phyloP scores from a whole-genome alignment of 2,888 invertebrate species.

The Eugnorisma glareosa region DNA sequence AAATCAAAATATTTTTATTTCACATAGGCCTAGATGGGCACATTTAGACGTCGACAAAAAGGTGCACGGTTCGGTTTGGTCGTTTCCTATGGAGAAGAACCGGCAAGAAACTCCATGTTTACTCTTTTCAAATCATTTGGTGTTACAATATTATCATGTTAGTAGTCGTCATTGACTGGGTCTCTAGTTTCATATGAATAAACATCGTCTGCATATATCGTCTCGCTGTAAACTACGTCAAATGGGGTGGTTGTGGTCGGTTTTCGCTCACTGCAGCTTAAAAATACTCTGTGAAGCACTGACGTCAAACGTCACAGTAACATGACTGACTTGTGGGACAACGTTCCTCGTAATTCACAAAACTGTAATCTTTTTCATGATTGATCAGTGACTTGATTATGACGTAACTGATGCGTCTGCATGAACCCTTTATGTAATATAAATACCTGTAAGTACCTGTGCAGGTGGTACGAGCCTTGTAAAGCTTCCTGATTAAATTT shows the following conservation, averaged over 20 bases:
- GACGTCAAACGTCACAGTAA: not conserved
- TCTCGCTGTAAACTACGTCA: not conserved
- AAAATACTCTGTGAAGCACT: not conserved
- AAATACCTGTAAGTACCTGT: conserved; percentile 17
- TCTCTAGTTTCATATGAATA: not conserved
- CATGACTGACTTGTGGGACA: not conserved
- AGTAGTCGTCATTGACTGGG: not conserved
- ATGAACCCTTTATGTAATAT: conserved; percentile 19
- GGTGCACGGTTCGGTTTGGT: too few species aligned
- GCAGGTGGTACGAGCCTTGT: conserved; percentile 54
- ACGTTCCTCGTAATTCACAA: not conserved
- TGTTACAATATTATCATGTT: too few species aligned
- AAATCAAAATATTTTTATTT: too few species aligned
- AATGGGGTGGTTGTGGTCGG: not conserved
- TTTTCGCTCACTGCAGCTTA: not conserved
- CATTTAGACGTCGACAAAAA: too few species aligned
- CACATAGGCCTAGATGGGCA: too few species aligned
- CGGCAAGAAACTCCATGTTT: too few species aligned
- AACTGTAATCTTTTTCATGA: not conserved
- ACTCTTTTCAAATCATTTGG: too few species aligned
- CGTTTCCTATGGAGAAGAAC: too few species aligned
- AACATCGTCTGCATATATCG: not conserved
- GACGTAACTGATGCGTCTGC: not conserved
- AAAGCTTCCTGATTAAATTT: conserved; percentile 75
- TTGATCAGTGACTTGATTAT: not conserved